Evolutionary conservation across 2,113 vertebrate genomes (phyloP), one percentile per base, ranked within the genome.

Genomic region (Furnarius figulus): DNA sequence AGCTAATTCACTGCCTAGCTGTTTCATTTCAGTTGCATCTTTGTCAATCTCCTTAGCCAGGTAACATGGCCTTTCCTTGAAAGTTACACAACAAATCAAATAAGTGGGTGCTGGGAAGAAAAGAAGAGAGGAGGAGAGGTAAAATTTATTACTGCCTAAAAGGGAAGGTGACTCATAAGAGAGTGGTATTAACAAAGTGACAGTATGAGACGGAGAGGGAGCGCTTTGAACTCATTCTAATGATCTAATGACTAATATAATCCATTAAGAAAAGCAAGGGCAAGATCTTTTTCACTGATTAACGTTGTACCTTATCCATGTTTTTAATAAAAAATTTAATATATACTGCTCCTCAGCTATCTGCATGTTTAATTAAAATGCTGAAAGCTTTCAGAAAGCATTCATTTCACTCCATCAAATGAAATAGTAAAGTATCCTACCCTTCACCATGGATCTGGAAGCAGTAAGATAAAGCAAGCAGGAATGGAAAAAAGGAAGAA

Each of bases 281-380:
- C 95, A 97, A 93, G 94, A 97, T 97, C 86, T 87, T 93, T 89
- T 93, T 93, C 97, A 82, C 95, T 96, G 97, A 97, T 98, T 96
- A 97, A 97, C 40, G 4, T 53, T 72, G 83, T 96, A 95, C 80
- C 96, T 96, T 97, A 93, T 79, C 94, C 52, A 47, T 94, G 78
- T 96, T 97, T 98, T 97, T 96, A 97, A 98, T 98, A 97, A 94
- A 97, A 97, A 87, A 91, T 87, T 92, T 95, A 97, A 96, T 97
- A 97, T 86, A 81, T 95, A 95, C 78, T 71, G 94, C 83, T 97
- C 49, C 37, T 97, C 65, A 63, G 81, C 86, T 90, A 96, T 95
- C 84, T 91, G 80, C 87, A 76, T 92, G 87, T 96, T 98, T 97
- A 97, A 97, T 98, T 97, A 98, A 97, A 97, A 93, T 42, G 66